Evolutionary conservation across 2,113 vertebrate species (phyloP).

Genomic region (Stictonetta naevosa): DNA sequence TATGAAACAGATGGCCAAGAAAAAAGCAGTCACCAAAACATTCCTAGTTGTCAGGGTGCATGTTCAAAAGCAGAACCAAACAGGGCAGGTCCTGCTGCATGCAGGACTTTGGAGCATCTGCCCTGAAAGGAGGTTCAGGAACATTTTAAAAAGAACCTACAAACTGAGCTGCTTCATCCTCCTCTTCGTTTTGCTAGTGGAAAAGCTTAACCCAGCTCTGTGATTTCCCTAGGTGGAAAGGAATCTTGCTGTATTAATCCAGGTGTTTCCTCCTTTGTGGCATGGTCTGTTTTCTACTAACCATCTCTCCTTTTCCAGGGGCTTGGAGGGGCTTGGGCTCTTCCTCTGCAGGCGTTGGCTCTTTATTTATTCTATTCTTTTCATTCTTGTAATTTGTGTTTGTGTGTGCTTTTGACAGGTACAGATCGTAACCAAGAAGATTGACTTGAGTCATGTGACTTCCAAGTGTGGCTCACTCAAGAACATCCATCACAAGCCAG

Average conservation of each 20-base stretch:
- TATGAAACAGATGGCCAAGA: background rate
- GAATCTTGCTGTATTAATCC: conserved; percentile 68
- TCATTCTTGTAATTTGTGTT: conserved; percentile 14
- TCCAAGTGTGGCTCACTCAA: conserved; percentile 93
- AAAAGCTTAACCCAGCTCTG: conserved; percentile 42
- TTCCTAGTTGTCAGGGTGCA: background rate
- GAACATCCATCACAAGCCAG: conserved; percentile 93
- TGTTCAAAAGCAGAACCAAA: background rate
- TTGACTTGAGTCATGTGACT: conserved; percentile 92
- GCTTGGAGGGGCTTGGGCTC: conserved; percentile 12
- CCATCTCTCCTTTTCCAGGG: conserved; percentile 66
- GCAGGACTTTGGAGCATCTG: background rate
- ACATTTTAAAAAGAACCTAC: conserved; percentile 22
- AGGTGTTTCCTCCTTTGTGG: conserved; percentile 32
- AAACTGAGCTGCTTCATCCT: conserved; percentile 25
- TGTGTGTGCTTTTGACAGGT: conserved; percentile 76
- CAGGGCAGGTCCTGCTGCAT: background rate
- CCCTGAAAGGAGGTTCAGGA: background rate
- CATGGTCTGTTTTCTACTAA: conserved; percentile 67
- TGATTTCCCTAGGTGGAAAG: conserved; percentile 8
- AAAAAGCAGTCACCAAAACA: background rate
- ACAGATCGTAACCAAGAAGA: conserved; percentile 95
- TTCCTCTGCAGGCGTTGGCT: background rate
- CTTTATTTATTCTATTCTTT: background rate
- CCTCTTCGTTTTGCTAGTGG: conserved; percentile 41